These are phyloP conservation scores for Dufourea novaeangliae DNA, from an alignment of 1,140 invertebrate genomes.

Conservation along the genomic window DNA sequence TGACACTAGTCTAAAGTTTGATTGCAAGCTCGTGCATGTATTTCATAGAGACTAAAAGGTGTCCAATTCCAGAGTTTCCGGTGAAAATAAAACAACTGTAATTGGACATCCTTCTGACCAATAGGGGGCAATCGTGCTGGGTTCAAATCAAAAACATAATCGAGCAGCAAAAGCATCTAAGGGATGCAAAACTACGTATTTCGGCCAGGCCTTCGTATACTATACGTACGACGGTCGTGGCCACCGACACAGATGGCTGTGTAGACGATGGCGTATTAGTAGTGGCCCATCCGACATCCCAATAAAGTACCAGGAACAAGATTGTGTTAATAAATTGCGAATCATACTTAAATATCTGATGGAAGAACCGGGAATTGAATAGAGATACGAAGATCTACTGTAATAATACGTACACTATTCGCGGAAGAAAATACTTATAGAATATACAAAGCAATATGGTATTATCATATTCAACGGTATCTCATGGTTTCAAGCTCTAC, in stretches of 20 bases:
- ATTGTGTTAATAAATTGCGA: slow-evolving; percentile 41
- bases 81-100: too few relatives aligned
- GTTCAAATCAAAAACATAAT: slow-evolving; percentile 52
- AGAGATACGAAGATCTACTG: not conserved
- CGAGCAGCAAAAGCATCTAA: slow-evolving; percentile 20
- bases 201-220: slow-evolving; percentile 58
- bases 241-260: slow-evolving; percentile 76
- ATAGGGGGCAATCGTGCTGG: slow-evolving; percentile 39
- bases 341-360: not conserved
- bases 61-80: too few relatives aligned
- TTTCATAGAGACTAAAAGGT: not conserved
- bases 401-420: not conserved
- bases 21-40: not conserved
- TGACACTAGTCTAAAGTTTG: not conserved
- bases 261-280: slow-evolving; percentile 57
- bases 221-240: slow-evolving; percentile 77
- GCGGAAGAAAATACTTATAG: not conserved
- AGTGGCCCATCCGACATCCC: slow-evolving; percentile 65
- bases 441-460: not conserved
- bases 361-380: not conserved
- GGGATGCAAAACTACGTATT: slow-evolving; percentile 44
- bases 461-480: not conserved
- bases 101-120: slow-evolving; percentile 11
- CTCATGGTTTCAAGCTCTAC: not conserved
- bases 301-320: slow-evolving; percentile 62